phyloP scores from a whole-genome alignment of 1,140 invertebrate genomes.

The Hermetia illucens region DNA sequence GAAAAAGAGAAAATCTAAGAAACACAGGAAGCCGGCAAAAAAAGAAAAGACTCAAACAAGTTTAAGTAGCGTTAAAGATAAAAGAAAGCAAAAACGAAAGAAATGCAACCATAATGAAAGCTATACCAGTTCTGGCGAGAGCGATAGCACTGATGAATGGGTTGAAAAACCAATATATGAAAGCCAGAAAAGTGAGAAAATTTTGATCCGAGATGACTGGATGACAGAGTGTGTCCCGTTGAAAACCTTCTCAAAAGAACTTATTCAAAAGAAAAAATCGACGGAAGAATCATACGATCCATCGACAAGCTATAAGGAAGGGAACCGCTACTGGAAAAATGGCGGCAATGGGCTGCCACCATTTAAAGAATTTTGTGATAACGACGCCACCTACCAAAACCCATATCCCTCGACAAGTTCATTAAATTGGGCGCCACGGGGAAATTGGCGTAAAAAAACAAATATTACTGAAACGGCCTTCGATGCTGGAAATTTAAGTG shows the following conservation, averaged over 20 bases:
- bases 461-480: slow-evolving; percentile 7
- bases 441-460: slow-evolving; percentile 14
- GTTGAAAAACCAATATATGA: slow-evolving; percentile 32
- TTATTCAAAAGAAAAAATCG: slow-evolving; percentile 29
- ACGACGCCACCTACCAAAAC: slow-evolving; percentile 3
- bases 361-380: slow-evolving; percentile 35
- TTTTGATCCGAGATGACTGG: slow-evolving; percentile 36
- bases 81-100: slow-evolving; percentile 18
- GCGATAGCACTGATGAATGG: slow-evolving; percentile 33
- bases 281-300: slow-evolving; percentile 46
- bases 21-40: slow-evolving; percentile 13
- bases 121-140: slow-evolving; percentile 3
- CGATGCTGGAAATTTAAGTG: slow-evolving; percentile 1
- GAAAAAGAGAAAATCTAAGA: slow-evolving; percentile 14
- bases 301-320: slow-evolving; percentile 55
- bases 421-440: too few species aligned
- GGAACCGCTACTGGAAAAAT: slow-evolving; percentile 89
- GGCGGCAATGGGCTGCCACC: slow-evolving; percentile 64
- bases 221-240: slow-evolving; percentile 37
- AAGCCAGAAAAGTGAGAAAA: slow-evolving; percentile 7
- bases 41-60: slow-evolving; percentile 17
- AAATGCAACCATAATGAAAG: slow-evolving; percentile 10
- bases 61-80: slow-evolving; percentile 15
- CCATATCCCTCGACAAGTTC: slow-evolving; percentile 4
- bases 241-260: slow-evolving; percentile 30